Conservation (phyloP, 30 jellyfish, hydroid and myxozoan species). For the Chrysaora quinquecirrha region DNA sequence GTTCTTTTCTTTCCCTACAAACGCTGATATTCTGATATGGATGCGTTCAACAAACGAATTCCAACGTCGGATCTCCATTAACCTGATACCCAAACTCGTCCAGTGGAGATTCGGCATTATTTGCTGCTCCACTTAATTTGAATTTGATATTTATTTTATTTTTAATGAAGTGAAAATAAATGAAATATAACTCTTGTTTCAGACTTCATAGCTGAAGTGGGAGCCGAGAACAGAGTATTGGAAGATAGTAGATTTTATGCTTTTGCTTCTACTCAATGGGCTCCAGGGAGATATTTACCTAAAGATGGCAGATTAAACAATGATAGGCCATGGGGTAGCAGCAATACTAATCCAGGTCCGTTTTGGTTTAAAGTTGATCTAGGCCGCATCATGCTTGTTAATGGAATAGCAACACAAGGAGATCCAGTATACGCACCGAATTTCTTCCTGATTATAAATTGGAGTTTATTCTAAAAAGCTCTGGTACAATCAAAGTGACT, state of each 20-base stretch:
- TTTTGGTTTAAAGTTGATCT: conserved; percentile 63
- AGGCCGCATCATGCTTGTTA: conserved; percentile 61
- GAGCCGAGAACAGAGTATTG: conserved; percentile 53
- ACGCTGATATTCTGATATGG: too few relatives aligned
- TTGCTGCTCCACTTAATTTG: too few relatives aligned
- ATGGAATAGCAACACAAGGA: conserved; percentile 70
- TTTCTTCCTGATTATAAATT: conserved; percentile 45
- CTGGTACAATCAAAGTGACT: neutral
- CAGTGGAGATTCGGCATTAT: too few relatives aligned
- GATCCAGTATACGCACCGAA: conserved; percentile 51
- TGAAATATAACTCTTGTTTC: neutral
- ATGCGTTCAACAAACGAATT: too few relatives aligned
- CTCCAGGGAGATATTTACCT: conserved; percentile 33
- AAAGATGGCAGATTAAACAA: conserved; percentile 61
- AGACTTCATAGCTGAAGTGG: conserved; percentile 36
- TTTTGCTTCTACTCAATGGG: conserved; percentile 1
- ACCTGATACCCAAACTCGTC: too few relatives aligned
- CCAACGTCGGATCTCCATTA: too few relatives aligned
- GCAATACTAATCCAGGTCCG: neutral
- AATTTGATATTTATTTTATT: too few relatives aligned
- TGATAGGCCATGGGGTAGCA: conserved; percentile 48
- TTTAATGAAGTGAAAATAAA: too few relatives aligned
- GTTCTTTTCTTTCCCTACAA: too few relatives aligned
- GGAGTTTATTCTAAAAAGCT: conserved; percentile 32
- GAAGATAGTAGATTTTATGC: conserved; percentile 58